Percentiles rank a stretch among this genome's conserved stretches.
Evolutionary conservation across 2,888 invertebrate species (phyloP).

Genomic region (Lottia scabra): DNA sequence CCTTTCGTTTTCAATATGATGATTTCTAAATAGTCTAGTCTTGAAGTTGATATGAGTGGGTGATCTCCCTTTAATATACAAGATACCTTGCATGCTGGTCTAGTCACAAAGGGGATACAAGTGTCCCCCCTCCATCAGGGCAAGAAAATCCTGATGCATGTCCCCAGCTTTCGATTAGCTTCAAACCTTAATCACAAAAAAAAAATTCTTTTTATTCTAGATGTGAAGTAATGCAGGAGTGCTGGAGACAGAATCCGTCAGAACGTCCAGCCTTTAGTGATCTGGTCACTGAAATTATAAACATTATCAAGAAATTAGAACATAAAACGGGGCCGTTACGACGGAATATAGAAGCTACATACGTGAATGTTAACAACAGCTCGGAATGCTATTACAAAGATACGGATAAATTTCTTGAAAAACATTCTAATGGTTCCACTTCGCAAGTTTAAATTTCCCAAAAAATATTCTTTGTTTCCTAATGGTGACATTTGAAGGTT

Average conservation of each 20-base stretch:
- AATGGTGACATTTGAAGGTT: too few species aligned
- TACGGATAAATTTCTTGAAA: not conserved
- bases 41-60: too few species aligned
- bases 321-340: slow-evolving; percentile 50
- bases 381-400: slow-evolving; percentile 45
- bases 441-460: not conserved
- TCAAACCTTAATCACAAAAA: too few species aligned
- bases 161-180: too few species aligned
- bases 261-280: slow-evolving; percentile 51
- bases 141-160: too few species aligned
- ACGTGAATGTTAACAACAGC: slow-evolving; percentile 49
- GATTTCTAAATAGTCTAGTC: too few species aligned
- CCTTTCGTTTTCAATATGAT: too few species aligned
- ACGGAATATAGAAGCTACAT: slow-evolving; percentile 54
- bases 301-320: slow-evolving; percentile 53
- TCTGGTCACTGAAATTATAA: slow-evolving; percentile 44
- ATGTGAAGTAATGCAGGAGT: slow-evolving; percentile 54
- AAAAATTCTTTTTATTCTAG: slow-evolving; percentile 37
- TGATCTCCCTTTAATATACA: too few species aligned
- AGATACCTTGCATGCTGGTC: too few species aligned
- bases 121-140: too few species aligned
- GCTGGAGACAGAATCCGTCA: slow-evolving; percentile 49
- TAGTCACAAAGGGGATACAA: too few species aligned
- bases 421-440: not conserved
- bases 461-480: too few species aligned